Evolutionary conservation across 2,113 vertebrate species (phyloP), one percentile per base, ranked within the genome.

Genomic region (Cacatua alba): DNA sequence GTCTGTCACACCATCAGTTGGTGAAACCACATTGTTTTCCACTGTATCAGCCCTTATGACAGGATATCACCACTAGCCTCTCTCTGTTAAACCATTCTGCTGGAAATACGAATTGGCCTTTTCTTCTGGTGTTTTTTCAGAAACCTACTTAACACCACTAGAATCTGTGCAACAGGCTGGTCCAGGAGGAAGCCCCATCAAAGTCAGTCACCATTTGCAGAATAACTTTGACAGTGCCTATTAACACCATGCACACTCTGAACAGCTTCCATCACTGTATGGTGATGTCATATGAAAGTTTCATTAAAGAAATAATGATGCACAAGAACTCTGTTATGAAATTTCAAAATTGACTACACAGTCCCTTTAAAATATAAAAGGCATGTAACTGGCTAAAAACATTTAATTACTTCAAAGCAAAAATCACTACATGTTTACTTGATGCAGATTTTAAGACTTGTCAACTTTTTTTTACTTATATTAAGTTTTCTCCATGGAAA

Each of bases 1-100:
- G 83, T 90, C 91, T 95, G 69, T 89, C 95, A 87, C 91, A 87
- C 57, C 60, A 87, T 82, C 83, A 87, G 65, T 20, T 60, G 76
- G 46, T 88, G 72, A 90, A 93, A 48, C 43, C 79, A 76, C 49
- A 46, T 55, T 43, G 77, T 51, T 87, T 92, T 83, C 88, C 53
- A 92, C 25, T 17, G 0, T 67, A 74, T 17, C 87, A 86, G 71
- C 48, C 79, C 57, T 67, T 33, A 44, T 65, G 85, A 94, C 51
- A 78, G 76, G 76, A 43, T 74, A 86, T 72, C 84, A 85, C 71
- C 60, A 78, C 75, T 68, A 96, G 63, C 43, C 60, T 79, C 82
- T 76, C 80, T 76, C 82, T 64, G 72, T 62, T 95, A 86, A 88
- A 84, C 35, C 24, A 41, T 68, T 91, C 72, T 80, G 49, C 80